A percentile compares a stretch with the other conserved stretches of the same genome.
phyloP scores from a whole-genome alignment of 1,140 invertebrate genomes.

The Conus betulinus region DNA sequence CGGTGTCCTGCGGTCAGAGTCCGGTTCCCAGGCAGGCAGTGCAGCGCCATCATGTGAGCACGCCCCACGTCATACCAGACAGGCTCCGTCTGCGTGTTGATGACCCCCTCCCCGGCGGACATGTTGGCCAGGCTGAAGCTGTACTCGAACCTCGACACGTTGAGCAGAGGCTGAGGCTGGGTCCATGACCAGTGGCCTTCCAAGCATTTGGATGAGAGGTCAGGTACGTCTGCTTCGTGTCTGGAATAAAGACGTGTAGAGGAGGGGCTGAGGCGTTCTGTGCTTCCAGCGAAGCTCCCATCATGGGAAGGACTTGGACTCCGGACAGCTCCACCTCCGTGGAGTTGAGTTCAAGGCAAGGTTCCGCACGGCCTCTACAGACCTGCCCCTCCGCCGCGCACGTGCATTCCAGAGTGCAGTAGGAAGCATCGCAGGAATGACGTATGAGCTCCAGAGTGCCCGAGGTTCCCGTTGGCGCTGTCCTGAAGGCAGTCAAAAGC shows the following conservation, averaged over 20 bases:
- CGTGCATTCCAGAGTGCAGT: slow-evolving; percentile 56
- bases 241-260: no score
- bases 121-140: slow-evolving; percentile 46
- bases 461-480: neutral
- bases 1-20: slow-evolving; percentile 26
- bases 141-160: slow-evolving; percentile 50
- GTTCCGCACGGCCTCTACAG: slow-evolving; percentile 24
- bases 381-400: slow-evolving; percentile 51
- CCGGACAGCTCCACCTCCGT: neutral
- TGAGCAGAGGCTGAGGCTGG: neutral
- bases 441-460: slow-evolving; percentile 40
- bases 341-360: slow-evolving; percentile 1
- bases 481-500: slow-evolving; percentile 28
- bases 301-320: neutral
- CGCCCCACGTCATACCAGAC: slow-evolving; percentile 54
- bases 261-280: neutral
- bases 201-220: slow-evolving; percentile 30
- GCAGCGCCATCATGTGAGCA: slow-evolving; percentile 27
- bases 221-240: neutral
- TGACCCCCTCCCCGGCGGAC: slow-evolving; percentile 46
- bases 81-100: slow-evolving; percentile 40
- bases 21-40: slow-evolving; percentile 44
- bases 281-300: neutral
- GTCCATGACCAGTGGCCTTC: slow-evolving; percentile 20
- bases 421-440: slow-evolving; percentile 47